Base-by-base conservation (phyloP, 1,140 invertebrate species). In the Caenorhabditis briggsae region DNA sequence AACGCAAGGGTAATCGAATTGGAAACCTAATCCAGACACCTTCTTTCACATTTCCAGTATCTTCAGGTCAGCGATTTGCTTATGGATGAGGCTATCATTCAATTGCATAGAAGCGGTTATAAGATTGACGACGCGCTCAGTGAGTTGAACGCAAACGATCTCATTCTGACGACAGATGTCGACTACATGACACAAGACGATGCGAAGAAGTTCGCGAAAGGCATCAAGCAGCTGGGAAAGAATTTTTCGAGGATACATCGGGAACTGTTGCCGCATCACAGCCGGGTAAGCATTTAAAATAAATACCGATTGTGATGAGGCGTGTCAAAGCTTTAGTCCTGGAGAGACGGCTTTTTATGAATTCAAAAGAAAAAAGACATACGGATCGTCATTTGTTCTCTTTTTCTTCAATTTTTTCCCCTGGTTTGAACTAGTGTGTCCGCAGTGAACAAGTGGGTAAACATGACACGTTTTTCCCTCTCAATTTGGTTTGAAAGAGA, bases 231-330 rank as follows among this genome's bases (percentile, higher is more conserved):
- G 92, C 97, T 98, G 94, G 98, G 98, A 89, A 99, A 99, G 94
- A 99, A 99, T 94, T 99, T 99, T 93, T 98, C 97, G 93, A 95
- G 97, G 90, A 99, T 99, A 89, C 94, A 95, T 88, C 98, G 98
- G 93, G 97, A 99, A 93, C 94, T 98, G 83, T 94, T 99, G 88
- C 96, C 97, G 84, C 96, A 97, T 92, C 97, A 97, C 94, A 96
- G 98, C 91, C 98, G 97, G 90, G 95, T 96, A 94, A 95, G 94
- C 91, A 33, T 61, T 59, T 46, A 6, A 25, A 50, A 82, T 53
- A 43, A 33, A 33, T 33, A 33, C 33, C 59, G 56, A 74, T 74
- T 48, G 16, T 87, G 25, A 41, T 53, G 50, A 53, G 50, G 9
- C 50, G 50, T 53, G 50, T 14, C 50, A 53, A 14, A 9, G 50